phyloP scores from a whole-genome alignment of 2,888 invertebrate genomes.

The Agrochola lota region DNA sequence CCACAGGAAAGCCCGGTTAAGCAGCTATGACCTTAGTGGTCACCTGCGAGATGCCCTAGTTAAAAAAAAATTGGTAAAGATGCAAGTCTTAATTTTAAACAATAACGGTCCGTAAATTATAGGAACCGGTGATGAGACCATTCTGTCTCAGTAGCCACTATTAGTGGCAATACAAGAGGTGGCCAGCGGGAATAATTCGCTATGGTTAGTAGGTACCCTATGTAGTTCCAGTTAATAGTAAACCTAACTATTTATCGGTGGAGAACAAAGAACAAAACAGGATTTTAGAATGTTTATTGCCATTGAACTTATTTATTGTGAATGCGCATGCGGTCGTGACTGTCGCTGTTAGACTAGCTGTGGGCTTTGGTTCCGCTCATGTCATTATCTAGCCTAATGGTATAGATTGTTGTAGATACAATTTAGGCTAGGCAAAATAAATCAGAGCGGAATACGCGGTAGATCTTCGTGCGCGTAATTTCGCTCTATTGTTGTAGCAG shows the following conservation, averaged over 20 bases:
- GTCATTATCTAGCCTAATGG: not conserved
- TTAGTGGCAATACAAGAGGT: not conserved
- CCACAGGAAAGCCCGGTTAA: too few relatives aligned
- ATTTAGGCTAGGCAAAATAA: not conserved
- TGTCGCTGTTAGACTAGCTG: conserved; percentile 45
- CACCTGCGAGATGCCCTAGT: too few relatives aligned
- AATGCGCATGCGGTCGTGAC: conserved; percentile 61
- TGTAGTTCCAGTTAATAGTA: conserved; percentile 2
- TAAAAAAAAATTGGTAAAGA: too few relatives aligned
- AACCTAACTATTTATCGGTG: conserved; percentile 37
- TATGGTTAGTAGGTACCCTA: not conserved
- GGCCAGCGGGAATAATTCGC: not conserved
- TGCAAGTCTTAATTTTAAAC: too few relatives aligned
- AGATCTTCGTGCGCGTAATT: not conserved
- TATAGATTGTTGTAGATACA: not conserved
- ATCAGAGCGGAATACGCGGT: not conserved
- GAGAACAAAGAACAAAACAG: conserved; percentile 67
- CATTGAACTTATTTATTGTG: conserved; percentile 68
- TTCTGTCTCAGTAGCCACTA: too few relatives aligned
- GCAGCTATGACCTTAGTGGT: too few relatives aligned
- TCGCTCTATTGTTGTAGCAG: not conserved
- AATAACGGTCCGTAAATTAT: too few relatives aligned
- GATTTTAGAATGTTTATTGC: conserved; percentile 69
- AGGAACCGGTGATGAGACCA: too few relatives aligned
- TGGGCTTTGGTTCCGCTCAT: conserved; percentile 35